A percentile compares a stretch with the other conserved stretches of the same genome.
phyloP scores from a whole-genome alignment of 2,888 invertebrate genomes.

The Apodemia duryi region DNA sequence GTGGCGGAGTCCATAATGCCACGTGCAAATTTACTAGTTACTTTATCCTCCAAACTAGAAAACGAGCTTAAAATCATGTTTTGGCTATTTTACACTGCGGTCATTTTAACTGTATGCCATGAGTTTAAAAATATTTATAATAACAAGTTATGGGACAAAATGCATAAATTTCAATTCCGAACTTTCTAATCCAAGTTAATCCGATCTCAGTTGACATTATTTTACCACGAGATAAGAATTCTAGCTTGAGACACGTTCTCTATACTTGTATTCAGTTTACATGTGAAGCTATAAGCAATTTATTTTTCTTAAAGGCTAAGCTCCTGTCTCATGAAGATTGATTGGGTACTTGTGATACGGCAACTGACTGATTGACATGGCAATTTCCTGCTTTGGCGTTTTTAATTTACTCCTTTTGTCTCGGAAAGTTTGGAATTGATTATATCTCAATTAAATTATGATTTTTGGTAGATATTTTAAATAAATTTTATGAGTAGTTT shows the following conservation, averaged over 20 bases:
- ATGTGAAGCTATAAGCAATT: constrained; percentile 43
- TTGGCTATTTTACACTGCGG: no score
- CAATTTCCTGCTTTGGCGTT: constrained; percentile 70
- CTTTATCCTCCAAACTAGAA: no score
- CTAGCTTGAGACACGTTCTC: not conserved
- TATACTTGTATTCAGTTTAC: constrained; percentile 17
- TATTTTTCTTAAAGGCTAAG: constrained; percentile 65
- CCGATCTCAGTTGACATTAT: constrained; percentile 1
- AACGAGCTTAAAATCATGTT: no score
- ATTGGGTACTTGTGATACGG: constrained; percentile 58
- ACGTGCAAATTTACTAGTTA: no score
- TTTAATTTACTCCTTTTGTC: constrained; percentile 59
- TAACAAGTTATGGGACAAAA: no score
- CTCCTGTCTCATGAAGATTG: constrained; percentile 64
- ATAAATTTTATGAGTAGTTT: not conserved
- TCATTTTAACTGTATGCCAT: no score
- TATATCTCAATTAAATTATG: not conserved
- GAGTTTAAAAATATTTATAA: no score
- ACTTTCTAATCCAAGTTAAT: constrained; percentile 16
- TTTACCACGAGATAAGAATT: constrained; percentile 6
- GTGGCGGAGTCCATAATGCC: no score
- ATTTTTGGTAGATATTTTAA: not conserved
- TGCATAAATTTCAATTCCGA: constrained; percentile 5
- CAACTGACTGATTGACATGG: constrained; percentile 63
- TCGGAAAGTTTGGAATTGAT: constrained; percentile 30